Evolutionary conservation across 2,113 vertebrate species (phyloP), one percentile per base, ranked within the genome.

Genomic region (Mus pahari): DNA sequence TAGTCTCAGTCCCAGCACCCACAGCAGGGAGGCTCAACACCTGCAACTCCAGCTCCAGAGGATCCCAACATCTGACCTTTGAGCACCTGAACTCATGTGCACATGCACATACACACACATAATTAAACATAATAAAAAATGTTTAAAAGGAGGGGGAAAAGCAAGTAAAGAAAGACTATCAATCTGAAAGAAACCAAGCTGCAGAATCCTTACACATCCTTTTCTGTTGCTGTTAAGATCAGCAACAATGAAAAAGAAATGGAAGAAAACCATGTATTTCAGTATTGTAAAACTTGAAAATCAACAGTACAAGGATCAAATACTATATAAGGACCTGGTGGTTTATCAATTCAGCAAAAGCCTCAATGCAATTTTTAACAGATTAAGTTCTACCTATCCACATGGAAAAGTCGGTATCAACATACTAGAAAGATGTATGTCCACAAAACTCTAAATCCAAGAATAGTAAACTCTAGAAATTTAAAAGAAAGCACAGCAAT

Each of bases 171-270:
- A 62, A 58, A 60, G 42, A 36, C 2, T 81, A 79, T 73, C 33
- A 84, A 16, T 81, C 9, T 91, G 71, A 96, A 94, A 95, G 74
- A 75, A 94, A 88, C 14, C 39, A 90, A 94, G 68, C 36, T 90
- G 93, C 78, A 89, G 45, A 33, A 90, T 66, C 66, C 50, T 81
- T 92, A 73, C 48, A 81, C 77, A 33, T 28, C 75, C 87, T 89
- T 86, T 87, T 83, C 55, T 48, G 36, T 73, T 96, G 42, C 62
- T 81, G 19, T 31, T 68, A 79, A 89, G 28, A 6, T 75, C 24
- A 90, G 64, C 9, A 96, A 64, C 75, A 36, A 10, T 16, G 71
- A 31, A 86, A 84, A 36, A 31, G 1, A 79, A 91, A 97, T 58
- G 7, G 53, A 22, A 60, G 36, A 86, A 68, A 45, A 81, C 12